Conservation (phyloP, 2,113 vertebrate genomes). For the Seriola dumerili region DNA sequence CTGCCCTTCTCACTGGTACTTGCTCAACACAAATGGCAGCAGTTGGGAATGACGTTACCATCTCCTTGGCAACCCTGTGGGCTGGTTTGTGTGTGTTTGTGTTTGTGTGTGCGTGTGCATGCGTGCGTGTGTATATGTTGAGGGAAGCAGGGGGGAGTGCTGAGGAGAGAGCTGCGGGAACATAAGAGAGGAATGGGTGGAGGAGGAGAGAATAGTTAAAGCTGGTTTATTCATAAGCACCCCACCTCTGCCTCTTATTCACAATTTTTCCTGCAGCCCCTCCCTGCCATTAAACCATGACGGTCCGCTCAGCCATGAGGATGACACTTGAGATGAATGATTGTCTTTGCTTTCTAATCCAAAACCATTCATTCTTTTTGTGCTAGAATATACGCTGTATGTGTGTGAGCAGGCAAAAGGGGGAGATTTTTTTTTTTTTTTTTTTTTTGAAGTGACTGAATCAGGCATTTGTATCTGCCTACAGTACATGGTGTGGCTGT, state of each 20-base stretch:
- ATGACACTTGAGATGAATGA: constrained; percentile 35
- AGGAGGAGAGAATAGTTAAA: constrained; percentile 51
- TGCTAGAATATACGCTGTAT: background rate
- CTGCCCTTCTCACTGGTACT: constrained; percentile 58
- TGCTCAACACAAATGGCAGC: constrained; percentile 75
- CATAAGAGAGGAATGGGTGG: constrained; percentile 41
- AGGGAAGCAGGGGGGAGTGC: constrained; percentile 32
- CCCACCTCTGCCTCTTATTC: constrained; percentile 56
- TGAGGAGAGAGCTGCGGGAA: constrained; percentile 44
- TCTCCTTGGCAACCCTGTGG: constrained; percentile 83
- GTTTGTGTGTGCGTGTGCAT: constrained; percentile 28
- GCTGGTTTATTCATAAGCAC: constrained; percentile 73
- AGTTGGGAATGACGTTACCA: constrained; percentile 82
- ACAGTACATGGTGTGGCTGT: constrained; percentile 15
- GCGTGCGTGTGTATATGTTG: constrained; percentile 19
- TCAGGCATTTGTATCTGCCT: constrained; percentile 17
- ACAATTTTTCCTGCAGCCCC: constrained; percentile 32
- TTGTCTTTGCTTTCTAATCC: constrained; percentile 35
- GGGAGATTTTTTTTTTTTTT: constrained; percentile 17
- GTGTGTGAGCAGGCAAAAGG: background rate
- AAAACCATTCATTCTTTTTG: constrained; percentile 41
- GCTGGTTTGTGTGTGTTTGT: constrained; percentile 44
- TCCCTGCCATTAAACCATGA: constrained; percentile 30
- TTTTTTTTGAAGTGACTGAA: constrained; percentile 20
- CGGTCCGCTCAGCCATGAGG: constrained; percentile 28